A percentile compares a stretch with the other conserved stretches of the same genome.
Evolutionary conservation across 2,797 vertebrate genomes (phyloP).

Genomic region (Semaprochilodus insignis): DNA sequence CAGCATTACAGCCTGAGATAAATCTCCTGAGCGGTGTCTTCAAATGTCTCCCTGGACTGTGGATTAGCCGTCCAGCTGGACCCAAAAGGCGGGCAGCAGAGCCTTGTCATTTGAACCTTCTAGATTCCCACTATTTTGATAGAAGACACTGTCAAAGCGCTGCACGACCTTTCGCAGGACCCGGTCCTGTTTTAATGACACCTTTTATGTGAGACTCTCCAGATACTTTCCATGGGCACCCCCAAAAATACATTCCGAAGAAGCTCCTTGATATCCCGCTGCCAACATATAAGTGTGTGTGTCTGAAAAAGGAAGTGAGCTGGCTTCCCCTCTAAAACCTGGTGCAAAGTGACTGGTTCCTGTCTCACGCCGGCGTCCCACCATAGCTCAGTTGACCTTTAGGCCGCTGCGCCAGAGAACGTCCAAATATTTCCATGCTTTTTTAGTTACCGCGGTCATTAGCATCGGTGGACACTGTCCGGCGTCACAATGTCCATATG

Average conservation of each 20-base stretch:
- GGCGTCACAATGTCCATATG: background rate
- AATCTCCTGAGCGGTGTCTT: background rate
- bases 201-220: constrained; percentile 51
- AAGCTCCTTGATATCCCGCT: constrained; percentile 28
- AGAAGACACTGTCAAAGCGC: constrained; percentile 30
- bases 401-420: constrained; percentile 2
- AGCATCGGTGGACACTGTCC: background rate
- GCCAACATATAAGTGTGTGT: constrained; percentile 41
- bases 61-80: background rate
- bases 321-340: constrained; percentile 31
- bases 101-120: background rate
- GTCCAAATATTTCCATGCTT: constrained; percentile 42
- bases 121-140: constrained; percentile 13
- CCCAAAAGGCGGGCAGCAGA: background rate
- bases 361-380: constrained; percentile 23
- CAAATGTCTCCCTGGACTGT: background rate
- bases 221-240: constrained; percentile 59
- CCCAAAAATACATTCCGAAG: constrained; percentile 45
- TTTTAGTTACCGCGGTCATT: constrained; percentile 8
- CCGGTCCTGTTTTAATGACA: constrained; percentile 48
- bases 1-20: background rate
- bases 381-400: constrained; percentile 37
- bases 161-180: constrained; percentile 36
- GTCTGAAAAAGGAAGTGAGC: constrained; percentile 50
- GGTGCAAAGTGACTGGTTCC: constrained; percentile 34